These are phyloP conservation scores for Prenolepis imparis DNA, from an alignment of 2,888 invertebrate genomes.

Conservation along the genomic window DNA sequence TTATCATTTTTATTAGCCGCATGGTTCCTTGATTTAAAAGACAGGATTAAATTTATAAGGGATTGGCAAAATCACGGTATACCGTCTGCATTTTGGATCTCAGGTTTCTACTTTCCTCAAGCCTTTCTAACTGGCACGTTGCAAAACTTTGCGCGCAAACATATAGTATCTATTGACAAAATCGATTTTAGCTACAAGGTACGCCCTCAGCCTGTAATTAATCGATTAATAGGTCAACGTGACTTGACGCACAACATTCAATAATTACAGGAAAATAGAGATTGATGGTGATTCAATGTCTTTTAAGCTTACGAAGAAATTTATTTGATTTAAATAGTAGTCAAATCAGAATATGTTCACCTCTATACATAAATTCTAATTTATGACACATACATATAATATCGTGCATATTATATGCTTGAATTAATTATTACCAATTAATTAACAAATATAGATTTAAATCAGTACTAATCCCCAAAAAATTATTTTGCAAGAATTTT, in stretches of 20 bases:
- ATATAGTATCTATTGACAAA: conserved; percentile 92
- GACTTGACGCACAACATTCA: not conserved
- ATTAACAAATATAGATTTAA: conserved; percentile 7
- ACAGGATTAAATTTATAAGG: conserved; percentile 89
- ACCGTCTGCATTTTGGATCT: conserved; percentile 93
- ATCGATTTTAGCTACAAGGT: conserved; percentile 89
- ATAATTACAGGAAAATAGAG: conserved; percentile 9
- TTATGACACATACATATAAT: not conserved
- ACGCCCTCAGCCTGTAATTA: conserved; percentile 52
- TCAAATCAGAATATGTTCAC: not conserved
- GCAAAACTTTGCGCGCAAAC: conserved; percentile 93
- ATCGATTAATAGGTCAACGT: conserved; percentile 2
- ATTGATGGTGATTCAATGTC: not conserved
- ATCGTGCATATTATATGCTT: not conserved
- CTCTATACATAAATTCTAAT: not conserved
- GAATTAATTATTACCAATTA: not conserved
- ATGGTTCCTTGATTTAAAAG: conserved; percentile 90
- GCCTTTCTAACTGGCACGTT: conserved; percentile 94
- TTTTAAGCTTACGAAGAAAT: not conserved
- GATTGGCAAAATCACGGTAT: conserved; percentile 90
- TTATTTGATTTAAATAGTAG: not conserved
- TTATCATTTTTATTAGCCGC: conserved; percentile 83
- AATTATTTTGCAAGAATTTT: conserved; percentile 1
- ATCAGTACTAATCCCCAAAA: not conserved
- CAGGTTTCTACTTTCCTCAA: conserved; percentile 95